Evolutionary conservation across 1,140 invertebrate species (phyloP).

Genomic region (Drosophila ananassae): DNA sequence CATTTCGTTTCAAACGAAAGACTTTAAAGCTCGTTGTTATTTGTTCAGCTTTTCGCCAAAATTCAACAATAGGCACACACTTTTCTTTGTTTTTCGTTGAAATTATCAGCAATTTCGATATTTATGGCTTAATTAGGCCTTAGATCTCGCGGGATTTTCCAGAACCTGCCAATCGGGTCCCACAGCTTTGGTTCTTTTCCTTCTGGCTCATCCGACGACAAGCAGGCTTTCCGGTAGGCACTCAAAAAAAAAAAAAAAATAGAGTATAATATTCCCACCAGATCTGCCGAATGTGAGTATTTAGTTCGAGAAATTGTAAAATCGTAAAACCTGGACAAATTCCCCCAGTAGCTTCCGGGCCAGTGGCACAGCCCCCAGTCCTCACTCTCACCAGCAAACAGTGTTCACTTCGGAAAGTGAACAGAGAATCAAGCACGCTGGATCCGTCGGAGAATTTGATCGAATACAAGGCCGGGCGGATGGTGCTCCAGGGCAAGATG

Average conservation of each 20-base stretch:
- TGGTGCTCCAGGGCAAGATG: slow-evolving; percentile 96
- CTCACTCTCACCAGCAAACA: not conserved
- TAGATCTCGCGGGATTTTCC: no score
- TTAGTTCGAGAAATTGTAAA: not conserved
- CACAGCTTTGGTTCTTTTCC: not conserved
- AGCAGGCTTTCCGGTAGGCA: not conserved
- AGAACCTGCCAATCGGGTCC: no score
- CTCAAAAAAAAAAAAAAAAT: no score
- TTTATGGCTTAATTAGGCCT: no score
- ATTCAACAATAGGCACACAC: no score
- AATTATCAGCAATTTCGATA: no score
- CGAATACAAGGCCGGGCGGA: slow-evolving; percentile 98
- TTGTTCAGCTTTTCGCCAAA: not conserved
- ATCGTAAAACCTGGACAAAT: slow-evolving; percentile 3
- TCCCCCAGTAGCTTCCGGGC: not conserved
- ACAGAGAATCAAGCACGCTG: not conserved
- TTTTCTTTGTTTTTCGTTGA: no score
- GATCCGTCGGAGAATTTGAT: slow-evolving; percentile 85
- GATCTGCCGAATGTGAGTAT: not conserved
- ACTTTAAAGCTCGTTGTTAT: not conserved
- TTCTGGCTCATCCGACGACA: no score
- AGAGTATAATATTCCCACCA: not conserved
- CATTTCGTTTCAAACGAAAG: not conserved
- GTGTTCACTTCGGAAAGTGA: not conserved
- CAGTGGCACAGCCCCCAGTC: not conserved